These are phyloP conservation scores for Oscheius sp. DNA, from an alignment of 2,888 invertebrate species.

Conservation along the genomic window DNA sequence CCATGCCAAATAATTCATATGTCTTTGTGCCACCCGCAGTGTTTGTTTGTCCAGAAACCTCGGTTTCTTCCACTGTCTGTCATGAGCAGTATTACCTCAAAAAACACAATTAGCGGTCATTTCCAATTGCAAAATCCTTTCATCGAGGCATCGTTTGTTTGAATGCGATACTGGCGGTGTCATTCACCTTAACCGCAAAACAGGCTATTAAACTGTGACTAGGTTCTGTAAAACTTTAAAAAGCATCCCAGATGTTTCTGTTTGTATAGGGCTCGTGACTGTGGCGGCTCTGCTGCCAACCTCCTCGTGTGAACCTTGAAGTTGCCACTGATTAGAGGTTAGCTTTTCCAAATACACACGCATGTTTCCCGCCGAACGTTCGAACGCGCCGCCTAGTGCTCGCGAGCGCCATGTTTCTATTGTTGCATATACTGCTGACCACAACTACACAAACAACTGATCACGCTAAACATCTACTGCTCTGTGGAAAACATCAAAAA, in stretches of 20 bases:
- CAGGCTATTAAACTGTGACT: not conserved
- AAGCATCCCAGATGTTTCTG: slow-evolving; percentile 9
- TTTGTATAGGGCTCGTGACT: slow-evolving; percentile 23
- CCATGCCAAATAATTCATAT: slow-evolving; percentile 14
- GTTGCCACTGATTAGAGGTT: slow-evolving; percentile 9
- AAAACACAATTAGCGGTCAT: too few species aligned
- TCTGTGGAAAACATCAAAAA: not conserved
- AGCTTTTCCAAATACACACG: not conserved
- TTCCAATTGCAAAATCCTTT: too few species aligned
- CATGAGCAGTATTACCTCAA: too few species aligned
- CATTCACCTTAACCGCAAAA: not conserved
- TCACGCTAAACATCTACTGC: not conserved
- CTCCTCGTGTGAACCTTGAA: slow-evolving; percentile 12
- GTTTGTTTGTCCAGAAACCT: slow-evolving; percentile 13
- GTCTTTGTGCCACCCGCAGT: slow-evolving; percentile 8
- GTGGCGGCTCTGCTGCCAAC: slow-evolving; percentile 8
- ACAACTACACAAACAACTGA: not conserved
- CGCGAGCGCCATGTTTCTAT: slow-evolving; percentile 10
- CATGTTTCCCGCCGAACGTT: not conserved
- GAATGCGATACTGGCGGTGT: too few species aligned
- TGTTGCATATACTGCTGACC: slow-evolving; percentile 23
- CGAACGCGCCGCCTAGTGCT: slow-evolving; percentile 15
- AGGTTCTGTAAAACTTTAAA: too few species aligned
- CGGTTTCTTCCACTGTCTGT: too few species aligned
- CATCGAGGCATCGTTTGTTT: too few species aligned